Percentiles rank a stretch among this genome's conserved stretches.
These are phyloP conservation scores for Galbula dea DNA, from an alignment of 2,113 vertebrate genomes.

Conservation along the genomic window DNA sequence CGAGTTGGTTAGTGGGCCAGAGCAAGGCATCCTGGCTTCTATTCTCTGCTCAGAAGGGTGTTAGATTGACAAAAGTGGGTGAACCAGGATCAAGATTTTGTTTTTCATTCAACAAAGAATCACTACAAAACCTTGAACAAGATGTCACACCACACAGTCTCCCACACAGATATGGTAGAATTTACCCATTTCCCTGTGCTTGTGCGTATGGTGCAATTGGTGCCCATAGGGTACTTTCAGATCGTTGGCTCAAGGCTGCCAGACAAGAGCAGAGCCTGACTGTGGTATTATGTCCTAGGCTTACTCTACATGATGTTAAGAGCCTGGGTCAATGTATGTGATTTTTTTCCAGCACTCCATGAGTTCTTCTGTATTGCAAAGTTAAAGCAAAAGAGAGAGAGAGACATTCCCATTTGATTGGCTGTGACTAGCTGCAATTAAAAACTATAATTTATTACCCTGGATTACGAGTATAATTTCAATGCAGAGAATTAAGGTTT, in stretches of 20 bases:
- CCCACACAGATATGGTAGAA: neutral
- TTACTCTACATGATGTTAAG: neutral
- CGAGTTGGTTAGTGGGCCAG: neutral
- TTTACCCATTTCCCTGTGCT: neutral
- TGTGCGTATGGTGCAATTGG: neutral
- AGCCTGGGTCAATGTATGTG: neutral
- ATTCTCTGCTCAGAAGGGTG: neutral
- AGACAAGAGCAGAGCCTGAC: neutral
- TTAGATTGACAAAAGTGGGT: neutral
- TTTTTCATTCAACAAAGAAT: neutral
- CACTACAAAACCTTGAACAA: neutral
- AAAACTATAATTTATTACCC: constrained; percentile 78
- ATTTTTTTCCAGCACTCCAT: constrained; percentile 6
- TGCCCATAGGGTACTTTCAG: neutral
- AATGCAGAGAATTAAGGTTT: constrained; percentile 81
- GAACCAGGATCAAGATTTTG: neutral
- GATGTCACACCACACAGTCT: neutral
- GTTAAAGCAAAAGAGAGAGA: constrained; percentile 45
- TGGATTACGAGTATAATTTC: constrained; percentile 77
- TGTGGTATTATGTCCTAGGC: neutral
- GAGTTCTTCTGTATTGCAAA: constrained; percentile 33
- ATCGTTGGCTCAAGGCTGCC: neutral
- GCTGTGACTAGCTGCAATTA: constrained; percentile 72
- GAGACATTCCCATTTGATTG: constrained; percentile 58
- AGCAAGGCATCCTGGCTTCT: neutral